phyloP scores from a whole-genome alignment of 2,888 invertebrate genomes.

The Pelosia muscerda region DNA sequence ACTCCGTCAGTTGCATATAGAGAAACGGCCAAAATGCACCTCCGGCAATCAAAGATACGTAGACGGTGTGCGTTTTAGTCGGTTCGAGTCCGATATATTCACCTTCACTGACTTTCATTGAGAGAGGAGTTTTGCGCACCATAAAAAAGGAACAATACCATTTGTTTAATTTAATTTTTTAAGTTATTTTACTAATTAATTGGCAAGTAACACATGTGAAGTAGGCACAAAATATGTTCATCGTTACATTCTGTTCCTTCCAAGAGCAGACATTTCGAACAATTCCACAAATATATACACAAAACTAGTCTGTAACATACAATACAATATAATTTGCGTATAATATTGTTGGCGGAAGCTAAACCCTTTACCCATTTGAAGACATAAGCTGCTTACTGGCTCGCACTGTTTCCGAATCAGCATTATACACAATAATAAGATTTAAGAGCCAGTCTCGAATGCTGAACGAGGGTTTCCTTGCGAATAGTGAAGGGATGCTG shows the following conservation, averaged over 20 bases:
- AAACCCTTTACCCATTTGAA: constrained; percentile 15
- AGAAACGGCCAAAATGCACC: too few relatives aligned
- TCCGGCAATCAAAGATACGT: too few relatives aligned
- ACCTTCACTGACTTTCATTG: too few relatives aligned
- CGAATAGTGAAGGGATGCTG: not conserved
- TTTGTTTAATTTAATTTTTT: not conserved
- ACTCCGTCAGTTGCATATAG: too few relatives aligned
- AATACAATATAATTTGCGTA: constrained; percentile 1
- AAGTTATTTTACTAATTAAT: not conserved
- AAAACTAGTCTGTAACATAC: not conserved
- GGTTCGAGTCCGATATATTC: too few relatives aligned
- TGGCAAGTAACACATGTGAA: too few relatives aligned
- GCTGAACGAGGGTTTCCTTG: constrained; percentile 15
- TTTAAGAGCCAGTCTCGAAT: constrained; percentile 18
- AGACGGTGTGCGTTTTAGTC: too few relatives aligned
- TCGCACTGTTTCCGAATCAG: constrained; percentile 21
- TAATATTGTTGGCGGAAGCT: constrained; percentile 19
- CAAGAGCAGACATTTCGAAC: not conserved
- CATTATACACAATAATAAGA: constrained; percentile 24
- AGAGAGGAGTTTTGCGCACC: too few relatives aligned
- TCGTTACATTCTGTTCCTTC: not conserved
- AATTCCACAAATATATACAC: not conserved
- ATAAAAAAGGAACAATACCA: too few relatives aligned
- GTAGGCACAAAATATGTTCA: not conserved
- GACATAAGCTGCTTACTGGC: constrained; percentile 20